Base-by-base conservation (phyloP, 2,113 vertebrate species). In the Ochotona curzoniae region DNA sequence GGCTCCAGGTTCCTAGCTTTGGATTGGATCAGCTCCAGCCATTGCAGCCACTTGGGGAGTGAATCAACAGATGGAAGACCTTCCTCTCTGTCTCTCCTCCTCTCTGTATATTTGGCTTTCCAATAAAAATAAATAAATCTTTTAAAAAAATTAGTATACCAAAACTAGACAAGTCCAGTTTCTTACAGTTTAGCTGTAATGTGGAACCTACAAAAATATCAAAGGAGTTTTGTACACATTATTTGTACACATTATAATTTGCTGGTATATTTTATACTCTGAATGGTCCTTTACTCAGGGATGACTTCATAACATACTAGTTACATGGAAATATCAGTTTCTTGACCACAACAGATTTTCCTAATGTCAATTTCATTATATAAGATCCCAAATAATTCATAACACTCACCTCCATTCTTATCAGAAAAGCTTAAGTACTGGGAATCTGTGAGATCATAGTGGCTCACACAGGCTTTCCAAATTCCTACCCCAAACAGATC, bases 301-400 rank as follows among this genome's bases (percentile, higher is more conserved):
- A 60, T 49, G 69, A 60, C 49, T 93, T 80, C 61, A 57, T 49
- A 18, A 73, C 9, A 8, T 38, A 69, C 9, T 32, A 20, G 69
- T 74, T 69, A 57, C 21, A 69, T 20, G 26, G 71, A 90, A 90
- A 61, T 69, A 60, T 30, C 14, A 20, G 51, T 90, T 87, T 85
- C 63, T 49, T 44, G 9, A 90, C 32, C 44, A 78, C 38, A 25
- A 20, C 6, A 93, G 63, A 44, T 30, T 32, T 74, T 78, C 63
- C 49, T 76, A 91, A 88, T 30, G 44, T 49, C 64, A 63, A 83
- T 8, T 89, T 63, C 20, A 69, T 32, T 75, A 83, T 8, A 60
- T 15, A 51, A 54, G 23, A 95, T 35, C 10, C 90, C 81, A 92
- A 94, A 94, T 71, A 87, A 57, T 21, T 23, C 63, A 32, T 9